Conservation (phyloP, 1,140 invertebrate species). For the Drosophila trapezifrons region DNA sequence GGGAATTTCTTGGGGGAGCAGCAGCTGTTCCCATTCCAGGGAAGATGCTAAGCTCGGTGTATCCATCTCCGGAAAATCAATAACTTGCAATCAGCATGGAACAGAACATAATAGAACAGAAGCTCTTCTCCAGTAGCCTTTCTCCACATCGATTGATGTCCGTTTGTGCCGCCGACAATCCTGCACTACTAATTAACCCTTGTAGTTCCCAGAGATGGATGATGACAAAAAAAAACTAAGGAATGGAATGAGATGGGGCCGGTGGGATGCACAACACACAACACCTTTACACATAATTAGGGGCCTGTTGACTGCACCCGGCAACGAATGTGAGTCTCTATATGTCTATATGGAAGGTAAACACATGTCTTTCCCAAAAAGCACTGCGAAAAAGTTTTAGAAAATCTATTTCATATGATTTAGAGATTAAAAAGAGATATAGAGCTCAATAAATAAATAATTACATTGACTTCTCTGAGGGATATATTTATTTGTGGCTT, state of each 20-base stretch:
- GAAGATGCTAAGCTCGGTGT: background rate
- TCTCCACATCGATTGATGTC: conserved; percentile 28
- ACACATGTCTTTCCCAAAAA: conserved; percentile 28
- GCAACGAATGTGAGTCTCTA: conserved; percentile 55
- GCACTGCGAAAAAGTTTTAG: conserved; percentile 6
- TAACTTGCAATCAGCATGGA: conserved; percentile 32
- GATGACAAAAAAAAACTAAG: conserved; percentile 1
- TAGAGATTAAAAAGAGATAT: too few species aligned
- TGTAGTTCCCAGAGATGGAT: conserved; percentile 29
- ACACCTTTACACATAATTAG: conserved; percentile 81
- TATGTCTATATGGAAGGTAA: conserved; percentile 67
- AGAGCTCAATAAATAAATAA: too few species aligned
- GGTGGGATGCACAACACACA: conserved; percentile 30
- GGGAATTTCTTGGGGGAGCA: conserved; percentile 4
- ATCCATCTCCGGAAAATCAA: conserved; percentile 26
- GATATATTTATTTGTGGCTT: too few species aligned
- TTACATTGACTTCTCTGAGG: too few species aligned
- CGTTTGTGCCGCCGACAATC: conserved; percentile 46
- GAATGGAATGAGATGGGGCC: background rate
- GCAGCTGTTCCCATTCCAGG: conserved; percentile 48
- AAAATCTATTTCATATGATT: too few species aligned
- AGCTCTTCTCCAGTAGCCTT: conserved; percentile 29
- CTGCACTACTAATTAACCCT: conserved; percentile 68
- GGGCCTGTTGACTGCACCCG: conserved; percentile 71
- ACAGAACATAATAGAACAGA: conserved; percentile 14